Conservation (phyloP, 2,888 invertebrate species). For the Magallana nippona region DNA sequence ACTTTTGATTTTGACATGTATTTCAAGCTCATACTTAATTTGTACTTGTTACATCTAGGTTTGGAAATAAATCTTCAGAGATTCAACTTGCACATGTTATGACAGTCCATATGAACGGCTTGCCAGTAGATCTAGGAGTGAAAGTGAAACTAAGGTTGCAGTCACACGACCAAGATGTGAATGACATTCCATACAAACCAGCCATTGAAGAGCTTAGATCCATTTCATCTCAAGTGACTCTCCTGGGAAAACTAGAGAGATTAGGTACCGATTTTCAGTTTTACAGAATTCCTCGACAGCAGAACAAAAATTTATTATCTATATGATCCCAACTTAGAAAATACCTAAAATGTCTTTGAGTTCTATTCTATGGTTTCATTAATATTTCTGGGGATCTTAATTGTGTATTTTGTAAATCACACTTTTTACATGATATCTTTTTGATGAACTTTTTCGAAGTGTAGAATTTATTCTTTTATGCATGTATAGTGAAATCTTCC, state of each 20-base stretch:
- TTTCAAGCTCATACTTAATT: neutral
- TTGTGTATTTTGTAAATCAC: too few relatives aligned
- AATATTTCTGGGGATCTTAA: too few relatives aligned
- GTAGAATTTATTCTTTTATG: neutral
- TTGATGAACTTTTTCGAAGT: neutral
- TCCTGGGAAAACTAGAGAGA: slow-evolving; percentile 75
- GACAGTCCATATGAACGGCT: slow-evolving; percentile 60
- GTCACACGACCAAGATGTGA: slow-evolving; percentile 6
- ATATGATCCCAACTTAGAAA: too few relatives aligned
- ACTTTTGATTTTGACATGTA: neutral
- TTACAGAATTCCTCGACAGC: neutral
- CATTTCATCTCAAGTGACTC: slow-evolving; percentile 64
- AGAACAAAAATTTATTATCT: too few relatives aligned
- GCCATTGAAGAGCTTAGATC: slow-evolving; percentile 67
- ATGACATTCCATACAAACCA: slow-evolving; percentile 68
- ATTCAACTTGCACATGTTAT: slow-evolving; percentile 68
- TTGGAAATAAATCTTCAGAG: slow-evolving; percentile 71
- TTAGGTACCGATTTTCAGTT: slow-evolving; percentile 66
- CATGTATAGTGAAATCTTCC: slow-evolving; percentile 69
- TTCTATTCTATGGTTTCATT: too few relatives aligned
- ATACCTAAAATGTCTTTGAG: too few relatives aligned
- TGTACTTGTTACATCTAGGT: slow-evolving; percentile 53
- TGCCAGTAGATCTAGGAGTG: slow-evolving; percentile 67
- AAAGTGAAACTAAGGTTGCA: slow-evolving; percentile 56
- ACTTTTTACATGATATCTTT: too few relatives aligned